A percentile compares a stretch with the other conserved stretches of the same genome.
phyloP scores from a whole-genome alignment of 2,888 invertebrate genomes.

The Rhyacophila evoluta region DNA sequence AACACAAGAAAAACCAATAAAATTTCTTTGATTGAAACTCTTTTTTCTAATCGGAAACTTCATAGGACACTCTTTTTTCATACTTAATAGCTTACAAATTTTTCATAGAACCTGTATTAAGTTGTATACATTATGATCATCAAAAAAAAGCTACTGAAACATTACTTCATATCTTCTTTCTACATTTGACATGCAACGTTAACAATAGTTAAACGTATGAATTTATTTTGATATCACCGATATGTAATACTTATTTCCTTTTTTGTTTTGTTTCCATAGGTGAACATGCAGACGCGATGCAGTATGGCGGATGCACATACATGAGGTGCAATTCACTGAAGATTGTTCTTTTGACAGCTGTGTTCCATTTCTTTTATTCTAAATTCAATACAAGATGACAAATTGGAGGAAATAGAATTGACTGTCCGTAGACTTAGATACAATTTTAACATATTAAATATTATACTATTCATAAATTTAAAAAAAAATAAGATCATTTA shows the following conservation, averaged over 20 bases:
- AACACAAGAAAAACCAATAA: no score
- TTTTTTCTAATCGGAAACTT: no score
- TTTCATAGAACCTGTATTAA: no score
- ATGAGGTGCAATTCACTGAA: background rate
- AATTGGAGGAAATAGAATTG: background rate
- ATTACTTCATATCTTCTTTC: no score
- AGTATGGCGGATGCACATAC: constrained; percentile 46
- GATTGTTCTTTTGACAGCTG: background rate
- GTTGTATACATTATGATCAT: no score
- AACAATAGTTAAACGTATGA: background rate
- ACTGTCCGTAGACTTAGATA: background rate
- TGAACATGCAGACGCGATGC: constrained; percentile 55
- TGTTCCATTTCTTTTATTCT: background rate
- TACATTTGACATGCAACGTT: background rate
- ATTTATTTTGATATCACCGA: background rate
- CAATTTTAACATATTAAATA: background rate
- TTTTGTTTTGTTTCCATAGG: constrained; percentile 41
- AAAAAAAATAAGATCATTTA: background rate
- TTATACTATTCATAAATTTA: background rate
- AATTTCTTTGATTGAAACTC: no score
- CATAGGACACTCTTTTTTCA: no score
- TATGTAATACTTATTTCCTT: no score
- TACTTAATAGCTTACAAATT: no score
- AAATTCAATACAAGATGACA: constrained; percentile 5
- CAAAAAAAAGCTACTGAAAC: no score